These are phyloP conservation scores for Bombus confusus DNA, from an alignment of 1,140 invertebrate species.

Conservation along the genomic window DNA sequence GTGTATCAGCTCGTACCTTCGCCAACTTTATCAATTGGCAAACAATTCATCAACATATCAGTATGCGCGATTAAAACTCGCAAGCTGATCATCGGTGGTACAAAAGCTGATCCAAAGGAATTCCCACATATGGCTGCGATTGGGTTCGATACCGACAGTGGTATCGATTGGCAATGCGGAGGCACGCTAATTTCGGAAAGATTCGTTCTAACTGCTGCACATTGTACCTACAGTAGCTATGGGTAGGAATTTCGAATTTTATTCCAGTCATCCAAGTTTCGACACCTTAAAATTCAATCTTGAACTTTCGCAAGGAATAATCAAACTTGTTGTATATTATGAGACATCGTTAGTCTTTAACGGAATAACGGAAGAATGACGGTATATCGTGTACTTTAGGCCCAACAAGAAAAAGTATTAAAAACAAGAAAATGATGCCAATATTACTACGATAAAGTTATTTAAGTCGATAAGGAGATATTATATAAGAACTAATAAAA, in stretches of 20 bases:
- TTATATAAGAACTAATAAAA: no score
- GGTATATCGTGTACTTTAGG: no score
- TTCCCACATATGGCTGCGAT: slow-evolving; percentile 81
- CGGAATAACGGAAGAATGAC: no score
- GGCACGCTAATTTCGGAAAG: slow-evolving; percentile 82
- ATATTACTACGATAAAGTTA: no score
- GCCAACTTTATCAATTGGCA: slow-evolving; percentile 51
- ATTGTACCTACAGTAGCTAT: slow-evolving; percentile 74
- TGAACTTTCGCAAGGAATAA: no score
- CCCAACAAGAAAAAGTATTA: no score
- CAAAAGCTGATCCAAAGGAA: slow-evolving; percentile 74
- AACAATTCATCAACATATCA: slow-evolving; percentile 68
- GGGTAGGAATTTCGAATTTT: slow-evolving; percentile 58
- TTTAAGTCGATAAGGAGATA: no score
- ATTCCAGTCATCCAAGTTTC: not conserved
- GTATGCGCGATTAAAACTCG: slow-evolving; percentile 68
- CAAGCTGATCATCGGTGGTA: slow-evolving; percentile 79
- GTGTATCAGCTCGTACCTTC: slow-evolving; percentile 65
- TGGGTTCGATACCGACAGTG: slow-evolving; percentile 55
- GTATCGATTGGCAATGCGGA: slow-evolving; percentile 77
- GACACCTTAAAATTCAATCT: no score
- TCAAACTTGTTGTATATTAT: no score
- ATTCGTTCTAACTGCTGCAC: slow-evolving; percentile 82
- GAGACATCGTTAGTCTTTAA: no score
- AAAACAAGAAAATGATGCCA: no score